Conservation (phyloP, 1,140 invertebrate genomes). For the Drosophila orena region DNA sequence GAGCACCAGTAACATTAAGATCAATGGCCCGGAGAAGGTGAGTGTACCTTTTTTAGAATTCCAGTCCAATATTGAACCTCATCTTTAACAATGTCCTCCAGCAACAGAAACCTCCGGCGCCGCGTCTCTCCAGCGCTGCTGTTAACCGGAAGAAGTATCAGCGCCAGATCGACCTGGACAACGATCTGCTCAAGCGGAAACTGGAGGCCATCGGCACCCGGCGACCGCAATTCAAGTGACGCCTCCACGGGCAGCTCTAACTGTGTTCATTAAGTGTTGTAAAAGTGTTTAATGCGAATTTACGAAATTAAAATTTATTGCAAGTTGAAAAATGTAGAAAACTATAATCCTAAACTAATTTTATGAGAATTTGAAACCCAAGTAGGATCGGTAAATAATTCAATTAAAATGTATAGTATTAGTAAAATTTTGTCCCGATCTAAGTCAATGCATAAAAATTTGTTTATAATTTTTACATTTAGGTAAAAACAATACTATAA, state of each 20-base stretch:
- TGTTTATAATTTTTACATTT: neutral
- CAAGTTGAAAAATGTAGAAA: slow-evolving; percentile 51
- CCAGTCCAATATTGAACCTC: neutral
- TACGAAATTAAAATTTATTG: slow-evolving; percentile 78
- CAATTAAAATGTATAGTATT: neutral
- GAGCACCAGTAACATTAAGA: slow-evolving; percentile 38
- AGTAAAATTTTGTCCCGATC: neutral
- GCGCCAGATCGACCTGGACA: slow-evolving; percentile 80
- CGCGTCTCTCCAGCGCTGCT: slow-evolving; percentile 68
- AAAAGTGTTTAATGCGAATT: slow-evolving; percentile 67
- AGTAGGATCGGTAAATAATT: neutral
- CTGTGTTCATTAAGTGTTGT: slow-evolving; percentile 62
- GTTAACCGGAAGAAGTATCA: slow-evolving; percentile 80
- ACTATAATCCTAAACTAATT: slow-evolving; percentile 11
- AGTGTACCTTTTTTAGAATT: neutral
- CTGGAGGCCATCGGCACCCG: slow-evolving; percentile 73
- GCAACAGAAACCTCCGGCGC: slow-evolving; percentile 25
- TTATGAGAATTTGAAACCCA: neutral
- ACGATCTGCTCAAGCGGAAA: slow-evolving; percentile 77
- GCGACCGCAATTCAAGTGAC: slow-evolving; percentile 61
- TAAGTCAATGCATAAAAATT: neutral
- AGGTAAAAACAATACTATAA: no score
- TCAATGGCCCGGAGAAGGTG: slow-evolving; percentile 34
- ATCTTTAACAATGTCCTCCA: neutral
- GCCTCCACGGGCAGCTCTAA: slow-evolving; percentile 18